A percentile compares a stretch with the other conserved stretches of the same genome.
Evolutionary conservation across 2,888 invertebrate genomes (phyloP).

Genomic region (Lepidonotus clava): DNA sequence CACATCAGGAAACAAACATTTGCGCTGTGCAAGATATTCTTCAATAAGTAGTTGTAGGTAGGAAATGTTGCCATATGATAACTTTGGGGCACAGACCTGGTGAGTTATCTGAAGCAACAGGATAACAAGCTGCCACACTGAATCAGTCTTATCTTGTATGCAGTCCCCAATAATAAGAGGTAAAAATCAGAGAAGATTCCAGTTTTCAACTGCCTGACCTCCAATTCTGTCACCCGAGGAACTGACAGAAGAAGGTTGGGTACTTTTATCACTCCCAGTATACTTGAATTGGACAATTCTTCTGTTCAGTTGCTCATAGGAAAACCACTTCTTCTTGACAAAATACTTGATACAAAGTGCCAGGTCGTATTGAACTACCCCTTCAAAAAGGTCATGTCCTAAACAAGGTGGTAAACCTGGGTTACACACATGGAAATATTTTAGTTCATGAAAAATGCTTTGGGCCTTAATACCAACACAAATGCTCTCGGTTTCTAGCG

Average conservation of each 20-base stretch:
- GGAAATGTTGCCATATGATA: not conserved
- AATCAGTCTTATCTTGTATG: not conserved
- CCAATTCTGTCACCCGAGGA: not conserved
- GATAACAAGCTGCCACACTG: not conserved
- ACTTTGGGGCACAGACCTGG: not conserved
- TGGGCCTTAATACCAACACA: not conserved
- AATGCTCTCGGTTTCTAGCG: not conserved
- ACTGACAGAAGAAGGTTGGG: not conserved
- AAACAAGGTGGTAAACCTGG: conserved; percentile 59
- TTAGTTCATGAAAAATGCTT: not conserved
- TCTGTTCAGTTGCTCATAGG: conserved; percentile 45
- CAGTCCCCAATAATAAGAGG: not conserved
- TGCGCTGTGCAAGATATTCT: not conserved
- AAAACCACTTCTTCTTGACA: conserved; percentile 50
- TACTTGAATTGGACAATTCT: conserved; percentile 52
- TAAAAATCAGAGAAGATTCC: not conserved
- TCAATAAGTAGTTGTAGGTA: not conserved
- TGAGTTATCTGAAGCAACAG: not conserved
- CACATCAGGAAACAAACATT: not conserved
- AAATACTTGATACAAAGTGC: conserved; percentile 56
- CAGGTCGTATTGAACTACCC: conserved; percentile 60
- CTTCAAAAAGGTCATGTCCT: conserved; percentile 60
- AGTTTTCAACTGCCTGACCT: not conserved
- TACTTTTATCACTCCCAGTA: not conserved
- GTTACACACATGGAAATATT: conserved; percentile 58